Base-by-base conservation (phyloP, 1,140 invertebrate species). In the Pissodes strobi region DNA sequence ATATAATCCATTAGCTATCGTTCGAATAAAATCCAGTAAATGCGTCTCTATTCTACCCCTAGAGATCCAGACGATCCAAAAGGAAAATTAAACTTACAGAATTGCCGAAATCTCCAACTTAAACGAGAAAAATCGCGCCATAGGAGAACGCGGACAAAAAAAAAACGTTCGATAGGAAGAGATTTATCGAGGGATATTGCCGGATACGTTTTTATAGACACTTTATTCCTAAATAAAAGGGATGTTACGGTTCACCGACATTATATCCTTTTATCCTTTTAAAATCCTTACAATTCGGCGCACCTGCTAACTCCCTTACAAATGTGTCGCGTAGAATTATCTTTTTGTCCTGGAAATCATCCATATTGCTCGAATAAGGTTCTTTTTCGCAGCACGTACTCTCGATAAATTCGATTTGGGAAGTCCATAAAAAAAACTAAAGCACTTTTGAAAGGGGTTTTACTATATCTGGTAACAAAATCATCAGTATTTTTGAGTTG, bases 201-300 rank as follows among this genome's bases (percentile, higher is more conserved):
- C 38, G 51, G 52, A 63, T 63, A 53, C 60, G 60, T 63, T 63
- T 63, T 63, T 63, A 63, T 63, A 63, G 60, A 63, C 60, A 63
- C 60, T 63, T 63, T 63, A 63, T 63, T 63, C 51, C 60, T 45
- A 63, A 63, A 63, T 63, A 63, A 63, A 63, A 63, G 52, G 60
- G 60, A 63, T 55, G 60, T 63, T 43, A 53, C 49, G 60, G 60
- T 63, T 63, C 60, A 22, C 60, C 60, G 60, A 63, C 60, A 55
- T 63, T 55, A 63, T 49, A 55, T 53, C 49, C 60, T 17, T 63
- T 63, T 63, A 63, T 63, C 52, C 60, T 27, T 63, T 62, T 53
- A 53, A 63, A 63, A 63, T 63, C 60, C 60, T 17, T 25, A 22
- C 60, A 55, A 63, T 63, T 63, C 60, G 19, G 49, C 60, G 51